Evolutionary conservation across 2,888 invertebrate genomes (phyloP), one percentile per base, ranked within the genome.

Genomic region (Galerucella pusilla): DNA sequence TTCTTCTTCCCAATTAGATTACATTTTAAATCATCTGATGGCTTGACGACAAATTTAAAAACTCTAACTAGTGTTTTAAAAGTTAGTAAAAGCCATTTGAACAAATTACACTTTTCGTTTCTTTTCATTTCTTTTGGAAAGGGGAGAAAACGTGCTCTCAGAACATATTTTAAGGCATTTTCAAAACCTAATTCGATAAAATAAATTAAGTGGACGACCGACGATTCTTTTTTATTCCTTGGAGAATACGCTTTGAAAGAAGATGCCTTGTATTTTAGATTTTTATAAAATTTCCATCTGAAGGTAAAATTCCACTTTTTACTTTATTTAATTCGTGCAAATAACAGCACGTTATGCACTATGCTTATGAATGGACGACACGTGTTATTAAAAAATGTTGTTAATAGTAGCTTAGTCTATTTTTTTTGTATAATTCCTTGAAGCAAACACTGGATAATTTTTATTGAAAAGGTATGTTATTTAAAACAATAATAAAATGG

Each of bases 61-160:
- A 87, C 82, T 85, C 84, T 86, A 86, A 87, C 87, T 87, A 87
- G 86, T 87, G 86, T 87, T 88, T 87, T 86, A 87, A 87, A 88
- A 88, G 86, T 87, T 87, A 85, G 84, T 84, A 83, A 85, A 84
- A 84, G 87, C 85, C 87, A 84, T 86, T 88, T 87, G 87, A 87
- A 87, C 87, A 86, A 88, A 88, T 88, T 87, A 87, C 86, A 85
- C 86, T 85, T 85, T 65, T 84, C 85, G 84, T 85, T 85, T 85
- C 86, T 85, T 86, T 86, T 85, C 85, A 84, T 85, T 86, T 85
- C 85, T 84, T 86, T 86, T 84, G 83, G 82, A 84, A 84, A 81
- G 84, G 83, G 83, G 82, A 82, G 83, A 75, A 68, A 66, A 54
- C 20, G 68, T 67, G 59, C 74, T 74, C 46, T 69, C 46, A 25